Base-by-base conservation (phyloP, 64 coral and sea anemone genomes). In the Porites australiensis region DNA sequence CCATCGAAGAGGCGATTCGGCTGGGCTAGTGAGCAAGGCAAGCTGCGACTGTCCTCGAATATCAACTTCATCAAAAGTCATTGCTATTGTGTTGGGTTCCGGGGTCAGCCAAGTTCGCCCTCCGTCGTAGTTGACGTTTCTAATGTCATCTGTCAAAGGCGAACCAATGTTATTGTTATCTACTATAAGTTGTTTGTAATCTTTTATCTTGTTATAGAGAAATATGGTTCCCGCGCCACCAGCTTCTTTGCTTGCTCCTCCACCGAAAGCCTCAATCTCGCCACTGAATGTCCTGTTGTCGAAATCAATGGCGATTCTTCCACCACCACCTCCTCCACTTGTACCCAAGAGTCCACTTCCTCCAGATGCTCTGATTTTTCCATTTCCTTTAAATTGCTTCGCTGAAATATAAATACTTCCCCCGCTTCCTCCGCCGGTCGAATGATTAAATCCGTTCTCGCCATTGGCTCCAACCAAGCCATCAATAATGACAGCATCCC, bases 51-150 rank as follows among this genome's bases (percentile, higher is more conserved):
- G 89, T 47, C 97, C 97, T 15, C 97, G 97, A 57, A 98, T 91
- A 62, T 93, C 89, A 50, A 98, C 70, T 6, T 91, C 77, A 27
- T 95, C 91, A 87, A 93, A 96, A 51, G 76, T 64, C 45, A 98
- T 81, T 15, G 46, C 86, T 5, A 58, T n/a, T 85, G 94, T 96
- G 69, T 75, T 90, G 13, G 22, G 75, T 45, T 93, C 69, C 4
- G 94, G 96, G 37, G 94, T 98, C 58, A 98, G 46, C 94, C 97
- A 98, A 1, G 97, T 96, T 58, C 94, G 89, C 20, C 97, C 97
- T 58, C 94, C 97, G 50, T 98, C 97, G 43, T 88, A 65, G 64
- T 62, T 8, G 16, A 94, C 81, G 19, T 98, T 82, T 48, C 58
- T 89, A 53, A 98, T 98, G 84, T 93, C 94, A 64, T 98, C 97